Conservation (phyloP, 1,140 invertebrate species). For the Ips nitidus region DNA sequence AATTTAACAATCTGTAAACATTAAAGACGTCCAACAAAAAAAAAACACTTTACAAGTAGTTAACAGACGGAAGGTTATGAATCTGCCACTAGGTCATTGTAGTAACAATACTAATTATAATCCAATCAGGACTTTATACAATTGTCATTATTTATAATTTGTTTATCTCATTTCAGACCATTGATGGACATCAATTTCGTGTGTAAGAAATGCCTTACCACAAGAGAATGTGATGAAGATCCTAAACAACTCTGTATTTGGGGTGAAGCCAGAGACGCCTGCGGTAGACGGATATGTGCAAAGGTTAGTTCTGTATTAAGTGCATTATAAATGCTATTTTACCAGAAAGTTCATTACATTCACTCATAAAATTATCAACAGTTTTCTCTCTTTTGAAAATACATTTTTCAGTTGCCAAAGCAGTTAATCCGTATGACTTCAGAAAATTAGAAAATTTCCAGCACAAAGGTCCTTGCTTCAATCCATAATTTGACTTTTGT, state of each 20-base stretch:
- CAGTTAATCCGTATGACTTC: not conserved
- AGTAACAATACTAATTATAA: not conserved
- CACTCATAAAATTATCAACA: no score
- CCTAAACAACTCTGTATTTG: conserved; percentile 43
- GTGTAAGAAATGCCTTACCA: not conserved
- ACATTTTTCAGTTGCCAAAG: no score
- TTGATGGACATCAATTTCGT: not conserved
- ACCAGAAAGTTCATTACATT: not conserved
- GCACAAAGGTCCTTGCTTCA: not conserved
- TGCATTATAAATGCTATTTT: not conserved
- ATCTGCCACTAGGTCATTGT: not conserved
- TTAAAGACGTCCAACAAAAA: not conserved
- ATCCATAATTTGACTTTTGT: conserved; percentile 24
- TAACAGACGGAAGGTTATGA: not conserved
- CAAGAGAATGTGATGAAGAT: conserved; percentile 44
- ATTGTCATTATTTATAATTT: no score
- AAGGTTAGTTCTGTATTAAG: conserved; percentile 41
- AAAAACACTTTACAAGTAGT: conserved; percentile 6
- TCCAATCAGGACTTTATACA: not conserved
- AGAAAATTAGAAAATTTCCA: not conserved
- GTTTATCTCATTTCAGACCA: no score
- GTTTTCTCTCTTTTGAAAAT: not conserved
- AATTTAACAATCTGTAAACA: conserved; percentile 1
- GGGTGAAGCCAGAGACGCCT: conserved; percentile 46
- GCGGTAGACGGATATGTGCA: conserved; percentile 46